These are phyloP conservation scores for Eubasilissa splendida DNA, from an alignment of 2,888 invertebrate genomes.

Conservation along the genomic window DNA sequence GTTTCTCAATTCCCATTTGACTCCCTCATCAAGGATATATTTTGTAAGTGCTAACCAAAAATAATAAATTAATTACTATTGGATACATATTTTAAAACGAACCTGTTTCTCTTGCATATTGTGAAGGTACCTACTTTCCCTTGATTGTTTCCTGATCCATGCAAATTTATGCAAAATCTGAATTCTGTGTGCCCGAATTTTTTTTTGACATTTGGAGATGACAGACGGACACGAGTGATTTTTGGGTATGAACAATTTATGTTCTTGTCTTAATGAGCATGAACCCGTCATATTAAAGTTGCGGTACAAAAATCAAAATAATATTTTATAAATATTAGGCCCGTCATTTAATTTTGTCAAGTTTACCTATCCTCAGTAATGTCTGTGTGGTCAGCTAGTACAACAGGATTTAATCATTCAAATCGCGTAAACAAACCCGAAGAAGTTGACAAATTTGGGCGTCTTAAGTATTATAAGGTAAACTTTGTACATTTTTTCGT, in stretches of 20 bases:
- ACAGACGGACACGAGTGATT: constrained; percentile 22
- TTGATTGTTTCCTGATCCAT: too few species aligned
- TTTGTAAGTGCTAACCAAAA: too few species aligned
- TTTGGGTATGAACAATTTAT: constrained; percentile 19
- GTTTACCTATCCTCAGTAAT: constrained; percentile 61
- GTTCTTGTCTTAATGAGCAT: constrained; percentile 33
- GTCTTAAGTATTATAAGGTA: constrained; percentile 53
- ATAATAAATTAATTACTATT: too few species aligned
- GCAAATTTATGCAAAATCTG: too few species aligned
- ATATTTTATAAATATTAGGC: neutral
- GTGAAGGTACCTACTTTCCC: too few species aligned
- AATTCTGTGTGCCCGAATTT: neutral
- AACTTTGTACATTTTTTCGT: constrained; percentile 9
- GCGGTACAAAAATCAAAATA: neutral
- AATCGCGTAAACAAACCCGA: constrained; percentile 64
- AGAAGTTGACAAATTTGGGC: constrained; percentile 50
- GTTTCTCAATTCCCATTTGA: too few species aligned
- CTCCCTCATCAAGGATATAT: too few species aligned
- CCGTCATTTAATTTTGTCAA: neutral
- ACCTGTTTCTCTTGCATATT: too few species aligned
- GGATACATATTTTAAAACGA: too few species aligned
- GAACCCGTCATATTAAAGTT: neutral
- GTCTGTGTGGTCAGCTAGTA: constrained; percentile 83
- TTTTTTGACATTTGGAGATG: constrained; percentile 18
- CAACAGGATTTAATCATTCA: constrained; percentile 73